Evolutionary conservation across 2,888 invertebrate genomes (phyloP).

Genomic region (Chaetoderma sp.): DNA sequence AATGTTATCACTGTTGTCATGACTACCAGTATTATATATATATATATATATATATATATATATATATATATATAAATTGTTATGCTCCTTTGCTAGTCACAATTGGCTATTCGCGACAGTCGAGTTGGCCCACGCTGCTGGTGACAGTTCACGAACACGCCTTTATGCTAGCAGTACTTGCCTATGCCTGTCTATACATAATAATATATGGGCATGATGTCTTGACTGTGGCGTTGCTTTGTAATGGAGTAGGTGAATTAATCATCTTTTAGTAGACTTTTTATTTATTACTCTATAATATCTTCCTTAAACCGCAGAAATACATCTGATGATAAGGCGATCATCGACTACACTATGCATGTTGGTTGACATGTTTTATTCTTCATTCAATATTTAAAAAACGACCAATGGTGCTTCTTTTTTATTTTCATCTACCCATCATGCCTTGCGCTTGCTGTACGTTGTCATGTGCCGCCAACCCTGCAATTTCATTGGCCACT

Average conservation of each 20-base stretch:
- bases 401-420: constrained; percentile 67
- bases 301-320: too few species aligned
- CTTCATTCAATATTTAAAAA: too few species aligned
- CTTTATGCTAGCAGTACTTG: too few species aligned
- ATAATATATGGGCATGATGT: too few species aligned
- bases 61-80: background rate
- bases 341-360: constrained; percentile 42
- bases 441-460: constrained; percentile 71
- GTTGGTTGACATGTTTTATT: constrained; percentile 61
- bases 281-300: too few species aligned
- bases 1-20: too few species aligned
- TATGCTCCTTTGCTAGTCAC: background rate
- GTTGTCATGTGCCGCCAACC: constrained; percentile 70
- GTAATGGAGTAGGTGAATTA: too few species aligned
- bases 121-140: background rate
- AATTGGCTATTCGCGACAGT: background rate
- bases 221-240: too few species aligned
- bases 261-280: too few species aligned
- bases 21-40: too few species aligned
- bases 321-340: background rate
- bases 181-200: too few species aligned
- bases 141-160: too few species aligned
- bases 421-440: constrained; percentile 69
- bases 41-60: background rate
- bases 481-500: constrained; percentile 68